Evolutionary conservation across 2,888 invertebrate species (phyloP), one percentile per base, ranked within the genome.

Genomic region (Eupithecia pulchellata): DNA sequence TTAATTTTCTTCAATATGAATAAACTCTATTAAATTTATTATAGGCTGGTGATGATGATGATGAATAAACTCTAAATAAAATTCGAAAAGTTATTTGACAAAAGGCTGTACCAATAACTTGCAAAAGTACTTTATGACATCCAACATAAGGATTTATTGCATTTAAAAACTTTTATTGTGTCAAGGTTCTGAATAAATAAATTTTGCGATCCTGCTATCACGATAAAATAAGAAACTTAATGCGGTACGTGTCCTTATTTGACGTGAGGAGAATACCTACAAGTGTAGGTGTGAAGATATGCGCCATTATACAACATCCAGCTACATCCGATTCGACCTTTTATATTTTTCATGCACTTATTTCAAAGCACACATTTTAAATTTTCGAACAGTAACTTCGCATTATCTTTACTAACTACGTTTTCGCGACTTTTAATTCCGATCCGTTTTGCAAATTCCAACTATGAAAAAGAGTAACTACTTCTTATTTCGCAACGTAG

Each of bases 101-200:
- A 52, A 20, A 57, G 62, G 34, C 63, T 68, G 62, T 66, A 58
- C 30, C 68, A 47, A 36, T 42, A 63, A 58, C 52, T 72, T 60
- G 58, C 17, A 47, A 2, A 61, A 20, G 25, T 73, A 61, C 30
- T 73, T 67, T 66, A 67, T 64, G 61, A 47, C 57, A 64, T 62
- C 62, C 34, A 61, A 69, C 57, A 8, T 42, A 58, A 64, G 67
- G 67, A 69, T 67, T 69, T 72, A 72, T 69, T 64, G 60, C 39
- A 61, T 20, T 64, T 66, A 61, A 36, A n/a, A 64, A 27, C 52
- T 66, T 69, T 67, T 69, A 73, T 73, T 67, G 69, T 73, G 73
- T 62, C 73, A 73, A 73, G 73, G 72, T 66, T 72, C 47, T 73
- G 66, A 61, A 65, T 68, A 70, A 67, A 73, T 73, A 67, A 73